These are phyloP conservation scores for Falco columbarius DNA, from an alignment of 2,797 vertebrate genomes.

Conservation along the genomic window DNA sequence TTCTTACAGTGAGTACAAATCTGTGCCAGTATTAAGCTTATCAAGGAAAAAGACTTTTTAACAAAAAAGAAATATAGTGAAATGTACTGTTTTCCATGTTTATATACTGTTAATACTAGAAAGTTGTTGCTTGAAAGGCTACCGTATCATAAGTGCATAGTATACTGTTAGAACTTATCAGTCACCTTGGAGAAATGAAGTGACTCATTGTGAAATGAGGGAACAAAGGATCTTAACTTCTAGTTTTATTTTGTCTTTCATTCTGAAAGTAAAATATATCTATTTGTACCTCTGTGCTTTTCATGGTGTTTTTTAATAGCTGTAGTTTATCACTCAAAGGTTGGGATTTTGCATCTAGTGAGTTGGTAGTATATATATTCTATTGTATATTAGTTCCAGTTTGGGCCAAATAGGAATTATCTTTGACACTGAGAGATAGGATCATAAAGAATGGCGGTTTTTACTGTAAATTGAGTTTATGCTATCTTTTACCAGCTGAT, in stretches of 20 bases:
- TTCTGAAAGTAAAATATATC: neutral
- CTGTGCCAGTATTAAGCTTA: neutral
- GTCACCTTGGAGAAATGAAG: neutral
- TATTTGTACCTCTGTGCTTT: neutral
- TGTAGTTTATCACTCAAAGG: neutral
- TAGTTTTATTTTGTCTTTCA: neutral
- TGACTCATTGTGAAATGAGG: neutral
- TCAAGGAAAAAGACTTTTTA: neutral
- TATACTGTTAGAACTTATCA: neutral
- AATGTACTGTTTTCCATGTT: neutral
- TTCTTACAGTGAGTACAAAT: neutral
- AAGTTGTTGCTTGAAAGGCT: neutral
- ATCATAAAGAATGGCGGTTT: neutral
- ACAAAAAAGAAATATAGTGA: neutral
- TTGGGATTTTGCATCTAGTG: neutral
- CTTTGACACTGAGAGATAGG: neutral
- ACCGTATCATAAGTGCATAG: accelerated
- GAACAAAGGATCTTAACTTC: neutral
- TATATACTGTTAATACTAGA: neutral
- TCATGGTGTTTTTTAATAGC: neutral
- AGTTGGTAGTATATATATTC: neutral
- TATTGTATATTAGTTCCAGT: neutral
- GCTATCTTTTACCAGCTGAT: neutral
- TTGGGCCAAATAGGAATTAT: neutral
- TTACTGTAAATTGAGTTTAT: neutral